These are phyloP conservation scores for Orbicella faveolata DNA, from an alignment of 64 coral and sea anemone genomes.

Conservation along the genomic window DNA sequence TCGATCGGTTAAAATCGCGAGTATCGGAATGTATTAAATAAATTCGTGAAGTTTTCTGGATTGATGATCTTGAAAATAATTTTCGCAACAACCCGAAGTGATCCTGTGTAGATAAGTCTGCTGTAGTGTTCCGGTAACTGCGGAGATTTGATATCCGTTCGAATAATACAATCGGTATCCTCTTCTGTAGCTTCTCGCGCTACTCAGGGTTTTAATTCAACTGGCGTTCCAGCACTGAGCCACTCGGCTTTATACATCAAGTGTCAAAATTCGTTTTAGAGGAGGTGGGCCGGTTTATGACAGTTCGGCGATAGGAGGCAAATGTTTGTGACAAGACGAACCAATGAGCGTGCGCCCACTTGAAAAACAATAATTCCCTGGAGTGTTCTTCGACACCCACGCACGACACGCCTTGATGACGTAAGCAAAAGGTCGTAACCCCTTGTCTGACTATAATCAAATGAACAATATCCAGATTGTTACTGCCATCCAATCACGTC, in stretches of 20 bases:
- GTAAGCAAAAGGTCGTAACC: slow-evolving; percentile 79
- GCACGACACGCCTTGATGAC: slow-evolving; percentile 82
- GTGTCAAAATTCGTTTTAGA: slow-evolving; percentile 36
- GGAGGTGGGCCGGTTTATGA: slow-evolving; percentile 79
- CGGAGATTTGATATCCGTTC: slow-evolving; percentile 16
- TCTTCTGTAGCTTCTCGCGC: not conserved
- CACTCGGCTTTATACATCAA: slow-evolving; percentile 60
- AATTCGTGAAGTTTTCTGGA: slow-evolving; percentile 1
- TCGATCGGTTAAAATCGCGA: slow-evolving; percentile 31
- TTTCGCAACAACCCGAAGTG: not conserved
- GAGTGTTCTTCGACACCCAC: slow-evolving; percentile 80
- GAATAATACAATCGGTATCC: not conserved
- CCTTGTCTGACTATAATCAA: slow-evolving; percentile 45
- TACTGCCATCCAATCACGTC: slow-evolving; percentile 63
- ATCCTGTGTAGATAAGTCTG: slow-evolving; percentile 10
- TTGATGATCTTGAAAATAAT: not conserved
- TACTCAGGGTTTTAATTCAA: slow-evolving; percentile 12
- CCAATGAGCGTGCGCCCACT: slow-evolving; percentile 65
- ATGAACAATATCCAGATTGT: slow-evolving; percentile 71
- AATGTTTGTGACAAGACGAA: slow-evolving; percentile 51
- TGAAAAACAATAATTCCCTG: slow-evolving; percentile 87
- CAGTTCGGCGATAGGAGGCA: slow-evolving; percentile 87
- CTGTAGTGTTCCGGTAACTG: slow-evolving; percentile 3
- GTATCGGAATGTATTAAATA: slow-evolving; percentile 47
- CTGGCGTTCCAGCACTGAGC: not conserved